These are phyloP conservation scores for Micrasema minimum DNA, from an alignment of 1,140 invertebrate species.

Conservation along the genomic window DNA sequence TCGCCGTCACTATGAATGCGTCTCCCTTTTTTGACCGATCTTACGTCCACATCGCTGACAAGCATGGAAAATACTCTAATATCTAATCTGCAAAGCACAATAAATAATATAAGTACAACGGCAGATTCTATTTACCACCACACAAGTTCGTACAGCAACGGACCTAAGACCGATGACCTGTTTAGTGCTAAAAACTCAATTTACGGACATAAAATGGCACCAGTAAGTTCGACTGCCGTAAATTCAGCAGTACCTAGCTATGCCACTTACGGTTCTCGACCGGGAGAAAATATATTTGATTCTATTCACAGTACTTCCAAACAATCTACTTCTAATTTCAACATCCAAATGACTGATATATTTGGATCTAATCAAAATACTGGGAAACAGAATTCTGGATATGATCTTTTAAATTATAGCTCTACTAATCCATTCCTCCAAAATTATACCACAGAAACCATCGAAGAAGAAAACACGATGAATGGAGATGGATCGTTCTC, in stretches of 20 bases:
- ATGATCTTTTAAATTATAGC: conserved; percentile 60
- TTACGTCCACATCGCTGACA: conserved; percentile 52
- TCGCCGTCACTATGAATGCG: conserved; percentile 68
- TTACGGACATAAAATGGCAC: conserved; percentile 52
- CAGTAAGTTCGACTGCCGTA: conserved; percentile 47
- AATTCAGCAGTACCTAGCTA: conserved; percentile 49
- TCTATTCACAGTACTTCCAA: conserved; percentile 28
- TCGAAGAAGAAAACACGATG: conserved; percentile 52
- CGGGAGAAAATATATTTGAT: conserved; percentile 35
- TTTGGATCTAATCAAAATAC: conserved; percentile 43
- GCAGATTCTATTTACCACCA: conserved; percentile 60
- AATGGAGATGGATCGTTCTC: conserved; percentile 42
- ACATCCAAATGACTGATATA: conserved; percentile 30
- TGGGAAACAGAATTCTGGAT: conserved; percentile 53
- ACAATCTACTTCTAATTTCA: conserved; percentile 20
- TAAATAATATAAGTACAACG: conserved; percentile 59
- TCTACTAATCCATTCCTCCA: conserved; percentile 72
- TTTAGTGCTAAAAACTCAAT: conserved; percentile 34
- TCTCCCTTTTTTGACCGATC: conserved; percentile 57
- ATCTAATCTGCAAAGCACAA: conserved; percentile 56
- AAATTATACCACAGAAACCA: conserved; percentile 61
- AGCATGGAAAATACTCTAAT: conserved; percentile 53
- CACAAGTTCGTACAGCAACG: conserved; percentile 46
- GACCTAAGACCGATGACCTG: conserved; percentile 40
- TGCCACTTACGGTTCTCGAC: conserved; percentile 45